Percentiles rank a stretch among this genome's conserved stretches.
Evolutionary conservation across 2,113 vertebrate genomes (phyloP).

Genomic region (Gavia stellata): DNA sequence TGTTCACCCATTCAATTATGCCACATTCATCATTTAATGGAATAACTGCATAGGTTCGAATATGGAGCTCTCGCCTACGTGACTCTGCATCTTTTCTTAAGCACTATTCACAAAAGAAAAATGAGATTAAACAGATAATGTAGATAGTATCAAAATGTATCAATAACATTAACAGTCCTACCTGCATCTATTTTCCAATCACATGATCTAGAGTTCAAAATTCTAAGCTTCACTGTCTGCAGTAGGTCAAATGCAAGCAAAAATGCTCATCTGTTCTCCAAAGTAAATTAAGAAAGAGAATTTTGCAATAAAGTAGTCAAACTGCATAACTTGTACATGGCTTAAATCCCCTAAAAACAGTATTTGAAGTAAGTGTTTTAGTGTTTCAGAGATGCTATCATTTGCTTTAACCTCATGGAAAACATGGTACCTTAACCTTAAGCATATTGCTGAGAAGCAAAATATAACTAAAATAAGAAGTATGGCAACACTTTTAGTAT

Average conservation of each 20-base stretch:
- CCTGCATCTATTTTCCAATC: background rate
- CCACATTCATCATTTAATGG: constrained; percentile 97
- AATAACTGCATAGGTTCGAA: constrained; percentile 95
- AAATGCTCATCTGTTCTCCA: background rate
- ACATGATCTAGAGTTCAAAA: background rate
- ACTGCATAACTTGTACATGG: background rate
- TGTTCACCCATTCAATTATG: constrained; percentile 98
- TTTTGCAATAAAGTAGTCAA: background rate
- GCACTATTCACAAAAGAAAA: constrained; percentile 73
- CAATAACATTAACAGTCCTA: background rate
- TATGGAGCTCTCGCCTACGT: constrained; percentile 89
- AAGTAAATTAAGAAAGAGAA: background rate
- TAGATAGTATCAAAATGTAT: background rate
- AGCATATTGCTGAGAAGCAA: background rate
- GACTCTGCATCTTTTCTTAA: constrained; percentile 97
- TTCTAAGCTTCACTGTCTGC: background rate
- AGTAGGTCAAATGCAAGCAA: background rate
- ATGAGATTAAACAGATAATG: background rate
- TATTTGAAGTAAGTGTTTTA: background rate
- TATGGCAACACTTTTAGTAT: background rate
- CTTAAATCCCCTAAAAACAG: background rate
- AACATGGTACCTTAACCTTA: background rate
- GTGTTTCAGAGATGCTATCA: background rate
- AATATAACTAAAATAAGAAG: background rate
- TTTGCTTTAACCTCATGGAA: background rate